A percentile compares a stretch with the other conserved stretches of the same genome.
Evolutionary conservation across 2,113 vertebrate species (phyloP).

Genomic region (Ceratotherium simum): DNA sequence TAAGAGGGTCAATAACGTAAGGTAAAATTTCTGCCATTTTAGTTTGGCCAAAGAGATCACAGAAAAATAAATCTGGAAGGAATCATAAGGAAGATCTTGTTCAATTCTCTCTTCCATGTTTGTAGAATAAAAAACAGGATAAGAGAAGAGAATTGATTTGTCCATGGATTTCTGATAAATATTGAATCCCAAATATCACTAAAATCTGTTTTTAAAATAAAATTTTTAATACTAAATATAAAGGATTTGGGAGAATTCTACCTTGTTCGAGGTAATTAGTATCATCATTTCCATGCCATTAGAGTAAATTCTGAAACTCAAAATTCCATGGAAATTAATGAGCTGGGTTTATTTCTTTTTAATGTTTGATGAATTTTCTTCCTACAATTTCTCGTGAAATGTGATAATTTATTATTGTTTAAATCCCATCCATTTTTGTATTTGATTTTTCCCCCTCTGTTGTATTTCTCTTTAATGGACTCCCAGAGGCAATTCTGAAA

Average conservation of each 20-base stretch:
- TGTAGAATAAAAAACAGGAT: not conserved
- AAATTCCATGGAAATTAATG: not conserved
- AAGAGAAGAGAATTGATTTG: not conserved
- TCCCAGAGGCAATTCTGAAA: not conserved
- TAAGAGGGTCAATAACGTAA: not conserved
- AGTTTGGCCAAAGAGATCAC: not conserved
- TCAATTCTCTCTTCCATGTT: too few species aligned
- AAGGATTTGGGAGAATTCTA: not conserved
- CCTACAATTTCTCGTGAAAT: not conserved
- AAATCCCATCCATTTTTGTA: not conserved
- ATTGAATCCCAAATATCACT: not conserved
- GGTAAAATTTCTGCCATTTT: not conserved
- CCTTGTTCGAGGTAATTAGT: not conserved
- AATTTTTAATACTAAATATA: not conserved
- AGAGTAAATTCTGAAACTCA: not conserved
- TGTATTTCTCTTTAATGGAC: not conserved
- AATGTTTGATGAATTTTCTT: not conserved
- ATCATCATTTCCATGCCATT: not conserved
- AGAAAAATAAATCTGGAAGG: not conserved
- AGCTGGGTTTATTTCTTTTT: not conserved
- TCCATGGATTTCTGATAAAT: not conserved
- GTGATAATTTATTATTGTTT: not conserved
- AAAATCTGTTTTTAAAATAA: not conserved
- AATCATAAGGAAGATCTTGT: not conserved
- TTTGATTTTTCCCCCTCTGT: not conserved